Base-by-base conservation (phyloP, 2,888 invertebrate genomes). In the Reticulitermes lucifugus region DNA sequence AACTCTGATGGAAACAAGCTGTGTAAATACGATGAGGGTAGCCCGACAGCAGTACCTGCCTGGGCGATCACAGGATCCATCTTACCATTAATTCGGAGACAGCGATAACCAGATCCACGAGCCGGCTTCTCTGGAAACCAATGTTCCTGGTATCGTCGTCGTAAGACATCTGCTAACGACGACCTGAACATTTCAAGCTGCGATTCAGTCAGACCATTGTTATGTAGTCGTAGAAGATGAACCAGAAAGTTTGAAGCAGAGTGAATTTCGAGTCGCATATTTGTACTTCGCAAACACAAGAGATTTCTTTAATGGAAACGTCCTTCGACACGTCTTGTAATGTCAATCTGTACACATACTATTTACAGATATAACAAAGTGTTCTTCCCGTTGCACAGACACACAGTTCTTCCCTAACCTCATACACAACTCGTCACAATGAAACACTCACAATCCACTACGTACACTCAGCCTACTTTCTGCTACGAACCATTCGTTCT, bases 41-140 rank as follows among this genome's bases (percentile, higher is more conserved):
- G 91, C 84, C 95, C 95, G 88, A 93, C 93, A 88, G 93, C 92
- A 85, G 91, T 91, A 55, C 94, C 95, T 51, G 95, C 95, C 89
- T 93, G 92, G 86, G 93, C 92, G 88, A 95, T 92, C 83, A 95
- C 92, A 81, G 94, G 93, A 90, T 95, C 95, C 92, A 95, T 93
- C 88, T 94, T 94, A 88, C 94, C 94, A 90, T 95, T 95, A 89
- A 95, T 94, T 86, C 95, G 92, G 88, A 95, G 93, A 89, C 95
- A 93, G 88, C 95, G 93, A 91, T 94, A 95, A 84, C 94, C 95
- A 89, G 95, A 95, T 84, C 95, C 95, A 90, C 94, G 94, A 89
- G 92, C 93, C 79, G 95, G 95, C 88, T 93, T 92, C 87, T 95
- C 94, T 43, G 95, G 95, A 90, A 95, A 95, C 95, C 95, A 95